phyloP scores from a whole-genome alignment of 1,140 invertebrate species.

The Heliconius congener region DNA sequence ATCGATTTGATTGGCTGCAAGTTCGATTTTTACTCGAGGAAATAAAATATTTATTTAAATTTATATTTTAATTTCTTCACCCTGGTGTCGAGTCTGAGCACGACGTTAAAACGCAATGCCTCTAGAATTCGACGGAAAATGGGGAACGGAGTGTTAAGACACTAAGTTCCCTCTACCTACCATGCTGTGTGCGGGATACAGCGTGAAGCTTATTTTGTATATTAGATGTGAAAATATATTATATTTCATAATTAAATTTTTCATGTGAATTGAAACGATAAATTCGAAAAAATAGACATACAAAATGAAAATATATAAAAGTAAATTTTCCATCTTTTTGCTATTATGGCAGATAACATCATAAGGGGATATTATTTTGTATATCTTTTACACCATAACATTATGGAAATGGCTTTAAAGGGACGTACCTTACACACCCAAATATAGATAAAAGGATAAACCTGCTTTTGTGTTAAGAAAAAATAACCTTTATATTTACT shows the following conservation, averaged over 20 bases:
- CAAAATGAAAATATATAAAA: not conserved
- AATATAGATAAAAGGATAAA: constrained; percentile 34
- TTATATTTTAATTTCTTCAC: no score
- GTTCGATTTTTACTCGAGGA: no score
- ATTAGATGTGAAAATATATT: not conserved
- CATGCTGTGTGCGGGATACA: no score
- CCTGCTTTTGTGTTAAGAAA: not conserved
- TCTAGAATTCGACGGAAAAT: no score
- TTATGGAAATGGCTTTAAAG: constrained; percentile 34
- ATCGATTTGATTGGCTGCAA: no score
- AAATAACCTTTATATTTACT: not conserved
- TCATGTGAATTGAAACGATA: not conserved
- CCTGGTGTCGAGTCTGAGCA: no score
- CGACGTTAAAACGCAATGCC: no score
- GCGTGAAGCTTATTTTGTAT: no score
- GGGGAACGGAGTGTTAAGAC: no score
- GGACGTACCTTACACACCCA: constrained; percentile 2
- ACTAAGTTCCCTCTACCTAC: no score
- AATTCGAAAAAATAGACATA: not conserved
- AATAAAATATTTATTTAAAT: no score
- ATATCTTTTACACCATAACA: constrained; percentile 31
- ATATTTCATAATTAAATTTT: not conserved
- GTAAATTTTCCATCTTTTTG: constrained; percentile 6
- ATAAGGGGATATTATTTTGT: constrained; percentile 25
- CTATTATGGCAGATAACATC: constrained; percentile 9